These are phyloP conservation scores for Ophion slaviceki DNA, from an alignment of 2,888 invertebrate genomes.

Conservation along the genomic window DNA sequence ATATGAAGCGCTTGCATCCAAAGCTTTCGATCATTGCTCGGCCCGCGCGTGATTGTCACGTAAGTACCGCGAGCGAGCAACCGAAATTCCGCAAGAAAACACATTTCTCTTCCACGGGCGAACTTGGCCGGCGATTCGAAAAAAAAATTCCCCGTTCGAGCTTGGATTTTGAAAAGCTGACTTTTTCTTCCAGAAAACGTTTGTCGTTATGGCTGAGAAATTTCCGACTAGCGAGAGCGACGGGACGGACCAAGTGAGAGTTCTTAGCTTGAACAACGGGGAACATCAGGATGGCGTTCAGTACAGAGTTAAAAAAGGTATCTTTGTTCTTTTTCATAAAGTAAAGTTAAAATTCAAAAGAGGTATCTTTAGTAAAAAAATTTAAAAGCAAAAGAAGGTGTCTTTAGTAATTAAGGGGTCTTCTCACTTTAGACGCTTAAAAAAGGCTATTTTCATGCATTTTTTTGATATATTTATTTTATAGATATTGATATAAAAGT, in stretches of 20 bases:
- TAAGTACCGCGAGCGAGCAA: slow-evolving; percentile 70
- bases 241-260: slow-evolving; percentile 84
- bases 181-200: slow-evolving; percentile 60
- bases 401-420: no score
- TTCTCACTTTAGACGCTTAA: no score
- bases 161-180: background rate
- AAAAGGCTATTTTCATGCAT: no score
- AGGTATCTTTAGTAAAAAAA: no score
- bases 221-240: slow-evolving; percentile 60
- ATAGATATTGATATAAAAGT: no score
- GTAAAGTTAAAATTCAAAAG: no score
- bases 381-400: no score
- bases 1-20: slow-evolving; percentile 77
- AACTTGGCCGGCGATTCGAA: background rate
- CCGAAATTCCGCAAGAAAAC: background rate
- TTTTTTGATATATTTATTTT: no score
- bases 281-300: slow-evolving; percentile 91
- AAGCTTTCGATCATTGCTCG: slow-evolving; percentile 73
- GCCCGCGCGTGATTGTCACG: slow-evolving; percentile 68
- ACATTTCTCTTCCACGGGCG: slow-evolving; percentile 15
- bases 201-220: slow-evolving; percentile 71
- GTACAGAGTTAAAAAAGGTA: slow-evolving; percentile 85
- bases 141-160: background rate
- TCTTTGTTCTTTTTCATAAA: background rate
- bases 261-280: slow-evolving; percentile 90